These are phyloP conservation scores for Tichodroma muraria DNA, from an alignment of 2,113 vertebrate genomes.

Conservation along the genomic window DNA sequence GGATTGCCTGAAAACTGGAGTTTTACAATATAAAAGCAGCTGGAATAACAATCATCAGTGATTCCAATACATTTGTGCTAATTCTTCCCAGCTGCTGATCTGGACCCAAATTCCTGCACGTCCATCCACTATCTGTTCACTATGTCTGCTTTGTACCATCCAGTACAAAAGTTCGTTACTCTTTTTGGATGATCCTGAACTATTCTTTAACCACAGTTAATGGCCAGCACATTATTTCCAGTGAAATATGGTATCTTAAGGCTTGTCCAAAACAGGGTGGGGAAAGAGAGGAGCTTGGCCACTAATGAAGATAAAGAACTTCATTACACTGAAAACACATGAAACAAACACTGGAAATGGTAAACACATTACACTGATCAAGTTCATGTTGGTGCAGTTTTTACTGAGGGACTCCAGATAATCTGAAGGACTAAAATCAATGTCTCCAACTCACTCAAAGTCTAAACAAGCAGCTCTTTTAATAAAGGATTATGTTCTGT, in stretches of 20 bases:
- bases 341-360: too few relatives aligned
- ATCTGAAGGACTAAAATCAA: neutral
- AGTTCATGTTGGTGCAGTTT: neutral
- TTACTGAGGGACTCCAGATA: neutral
- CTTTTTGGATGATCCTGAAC: neutral
- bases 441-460: neutral
- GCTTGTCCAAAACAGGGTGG: neutral
- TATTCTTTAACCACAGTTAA: neutral
- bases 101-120: neutral
- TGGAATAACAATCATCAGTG: neutral
- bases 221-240: neutral
- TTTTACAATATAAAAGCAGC: neutral
- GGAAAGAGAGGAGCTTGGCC: neutral
- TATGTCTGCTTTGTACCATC: neutral
- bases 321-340: too few relatives aligned
- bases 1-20: neutral
- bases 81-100: neutral
- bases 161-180: neutral
- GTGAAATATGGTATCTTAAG: neutral
- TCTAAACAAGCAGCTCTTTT: neutral
- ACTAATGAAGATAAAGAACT: neutral
- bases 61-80: neutral
- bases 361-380: neutral
- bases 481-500: neutral
- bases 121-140: neutral